Conservation (phyloP, 2,888 invertebrate genomes). For the Cryptus armator region DNA sequence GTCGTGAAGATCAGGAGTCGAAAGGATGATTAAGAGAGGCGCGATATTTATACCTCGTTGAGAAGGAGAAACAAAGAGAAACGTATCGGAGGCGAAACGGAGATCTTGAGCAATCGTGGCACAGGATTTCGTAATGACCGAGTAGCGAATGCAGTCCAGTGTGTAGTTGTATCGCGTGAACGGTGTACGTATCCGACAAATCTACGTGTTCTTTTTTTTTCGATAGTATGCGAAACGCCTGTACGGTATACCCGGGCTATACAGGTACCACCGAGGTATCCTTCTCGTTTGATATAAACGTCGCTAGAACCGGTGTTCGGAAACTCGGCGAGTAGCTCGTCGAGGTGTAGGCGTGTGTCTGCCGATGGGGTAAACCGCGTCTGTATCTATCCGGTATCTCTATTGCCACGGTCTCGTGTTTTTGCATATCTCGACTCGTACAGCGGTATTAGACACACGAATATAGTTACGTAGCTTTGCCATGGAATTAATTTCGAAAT, state of each 20-base stretch:
- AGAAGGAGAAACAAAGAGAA: constrained; percentile 79
- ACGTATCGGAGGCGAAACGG: constrained; percentile 77
- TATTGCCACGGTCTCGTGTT: constrained; percentile 2
- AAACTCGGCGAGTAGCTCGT: constrained; percentile 17
- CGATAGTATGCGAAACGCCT: constrained; percentile 3
- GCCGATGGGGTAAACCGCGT: constrained; percentile 36
- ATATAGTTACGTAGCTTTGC: not conserved
- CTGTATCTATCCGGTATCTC: constrained; percentile 34
- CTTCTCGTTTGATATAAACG: constrained; percentile 32
- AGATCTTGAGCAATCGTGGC: constrained; percentile 76
- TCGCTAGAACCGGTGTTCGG: constrained; percentile 36
- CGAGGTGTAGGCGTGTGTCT: constrained; percentile 38
- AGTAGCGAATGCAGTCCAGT: constrained; percentile 60
- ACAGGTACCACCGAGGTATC: constrained; percentile 20
- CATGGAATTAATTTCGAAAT: not conserved
- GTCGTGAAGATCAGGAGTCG: not conserved
- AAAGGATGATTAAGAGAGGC: constrained; percentile 1
- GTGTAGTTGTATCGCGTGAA: constrained; percentile 18
- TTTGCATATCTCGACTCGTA: not conserved
- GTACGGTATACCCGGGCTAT: constrained; percentile 14
- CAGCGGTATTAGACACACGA: not conserved
- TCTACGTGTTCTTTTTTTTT: constrained; percentile 4
- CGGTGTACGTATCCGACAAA: constrained; percentile 24
- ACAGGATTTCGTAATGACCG: constrained; percentile 76
- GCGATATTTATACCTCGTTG: not conserved